Evolutionary conservation across 2,113 vertebrate species (phyloP), one percentile per base, ranked within the genome.

Genomic region (Dasyprocta punctata): DNA sequence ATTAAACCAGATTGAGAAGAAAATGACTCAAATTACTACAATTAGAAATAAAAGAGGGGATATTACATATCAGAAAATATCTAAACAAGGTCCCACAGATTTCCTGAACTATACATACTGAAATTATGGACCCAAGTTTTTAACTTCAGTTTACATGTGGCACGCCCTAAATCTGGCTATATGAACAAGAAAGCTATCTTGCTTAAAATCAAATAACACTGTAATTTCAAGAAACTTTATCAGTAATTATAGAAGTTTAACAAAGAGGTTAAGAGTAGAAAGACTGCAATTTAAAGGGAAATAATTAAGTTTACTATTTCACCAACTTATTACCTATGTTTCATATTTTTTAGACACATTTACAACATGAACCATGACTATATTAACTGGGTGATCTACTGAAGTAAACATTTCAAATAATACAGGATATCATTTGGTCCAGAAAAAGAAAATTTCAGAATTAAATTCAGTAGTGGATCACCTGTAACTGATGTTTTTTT

Each of bases 91-190:
- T 60, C 33, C 33, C 19, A 60, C 52, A 26, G 28, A 38, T 71
- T 54, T 86, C 54, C 63, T 92, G 58, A 49, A 80, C 49, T 60
- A 86, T 82, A 60, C 47, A 87, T 11, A 52, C 33, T 86, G 41
- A 91, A 91, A 95, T 80, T n/a, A 94, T 4, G 9, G 47, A 41
- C 24, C 84, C 80, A 90, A 86, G 49, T 24, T 90, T 58, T 67
- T 54, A 71, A 77, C 69, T 84, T 80, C 36, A 86, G 58, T 28
- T 81, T 54, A 9, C 56, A 86, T 16, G 19, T 73, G 41, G 61
- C 24, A 90, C 52, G 41, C 56, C 36, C 49, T 22, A 84, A 84
- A 20, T 56, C 7, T 75, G 36, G 41, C 33, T 83, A 28, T 7
- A 56, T 52, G 20, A 94, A 84, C 10, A 84, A 63, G 49, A 84